Evolutionary conservation across 2,113 vertebrate genomes (phyloP), one percentile per base, ranked within the genome.

Genomic region (Cygnus buccinator): DNA sequence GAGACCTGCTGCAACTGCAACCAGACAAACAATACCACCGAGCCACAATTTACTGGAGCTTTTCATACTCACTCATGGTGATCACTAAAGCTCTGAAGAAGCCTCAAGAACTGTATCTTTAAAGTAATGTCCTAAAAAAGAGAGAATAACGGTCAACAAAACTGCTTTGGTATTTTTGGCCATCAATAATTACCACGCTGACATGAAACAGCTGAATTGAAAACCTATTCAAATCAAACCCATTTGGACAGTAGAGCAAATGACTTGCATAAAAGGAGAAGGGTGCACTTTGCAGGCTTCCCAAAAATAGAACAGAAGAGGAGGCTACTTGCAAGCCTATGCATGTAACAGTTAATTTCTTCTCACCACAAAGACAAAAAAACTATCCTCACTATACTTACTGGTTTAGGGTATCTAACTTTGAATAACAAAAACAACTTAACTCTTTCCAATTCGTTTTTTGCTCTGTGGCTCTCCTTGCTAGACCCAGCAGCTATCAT

Each of bases 1-100:
- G 67, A 80, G 37, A 81, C 11, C 41, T 3, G 0, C 58, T 75
- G 62, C 16, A 84, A 83, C 23, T 33, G 66, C 68, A 65, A 33
- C 8, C 41, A 75, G 43, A 48, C 50, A 62, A 89, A 70, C n/a
- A 70, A 16, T 1, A 59, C 20, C 4, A 13, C 26, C 0, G 2
- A 95, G 57, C 23, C 90, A 73, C 28, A n/a, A 46, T 2, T 76
- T 14, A 63, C 17, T 57, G 46, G 71, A 73, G 82, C 59, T 28
- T 74, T 62, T 78, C 21, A 78, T 98, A 98, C 99, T 99, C 98
- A 99, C 99, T 99, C 99, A 3, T 99, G 99, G 95, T 99, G 99
- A 96, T 99, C 99, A 74, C 99, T 99, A 97, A 99, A 99, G 96
- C 99, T 99, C 97, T 99, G 99, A 61, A 99, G 99, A 73, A 99